Base-by-base conservation (phyloP, 1,140 invertebrate genomes). In the Drosophila lacertosa region DNA sequence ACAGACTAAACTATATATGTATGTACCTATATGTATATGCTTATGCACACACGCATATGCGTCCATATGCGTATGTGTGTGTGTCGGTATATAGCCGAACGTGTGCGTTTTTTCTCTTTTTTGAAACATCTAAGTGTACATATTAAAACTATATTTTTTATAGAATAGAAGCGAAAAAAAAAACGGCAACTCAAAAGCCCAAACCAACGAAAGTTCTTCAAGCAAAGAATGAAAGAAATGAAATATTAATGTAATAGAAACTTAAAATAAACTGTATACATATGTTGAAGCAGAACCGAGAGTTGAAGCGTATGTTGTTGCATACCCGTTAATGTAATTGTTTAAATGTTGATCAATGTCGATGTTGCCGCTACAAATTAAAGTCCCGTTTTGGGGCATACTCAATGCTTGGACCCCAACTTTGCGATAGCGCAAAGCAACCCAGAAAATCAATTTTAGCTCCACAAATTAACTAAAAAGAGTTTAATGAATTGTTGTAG, bases 401-500 rank as follows among this genome's bases (percentile, higher is more conserved):
- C 9, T 45, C 50, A 9, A 48, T 58, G 37, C 45, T 37, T 22
- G 18, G 15, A 16, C 9, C 15, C 32, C 6, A 18, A 18, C 6
- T 6, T 37, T 18, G 18, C 29, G 20, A 39, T 13, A 55, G 39
- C 18, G 18, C 42, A 26, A 53, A 26, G 15, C 7, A 55, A 20
- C 40, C 35, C 16, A 33, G 26, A 50, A 57, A 35, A 64, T 16
- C 40, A 69, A 58, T 80, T 74, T 70, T 75, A 71, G 51, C 48
- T 26, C 10, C 15, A 10, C 13, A 77, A 59, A 35, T 50, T n/a
- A 51, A 64, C 15, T 64, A 57, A 29, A 47, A 18, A 72, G 63
- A 62, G 64, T 81, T 82, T 81, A 82, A 77, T 71, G 68, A 81
- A 74, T 69, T 82, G 74, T 81, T 81, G 77, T 77, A 82, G 59